A percentile compares a stretch with the other conserved stretches of the same genome.
Conservation (phyloP, 2,888 invertebrate genomes). For the Tortrix viridana region DNA sequence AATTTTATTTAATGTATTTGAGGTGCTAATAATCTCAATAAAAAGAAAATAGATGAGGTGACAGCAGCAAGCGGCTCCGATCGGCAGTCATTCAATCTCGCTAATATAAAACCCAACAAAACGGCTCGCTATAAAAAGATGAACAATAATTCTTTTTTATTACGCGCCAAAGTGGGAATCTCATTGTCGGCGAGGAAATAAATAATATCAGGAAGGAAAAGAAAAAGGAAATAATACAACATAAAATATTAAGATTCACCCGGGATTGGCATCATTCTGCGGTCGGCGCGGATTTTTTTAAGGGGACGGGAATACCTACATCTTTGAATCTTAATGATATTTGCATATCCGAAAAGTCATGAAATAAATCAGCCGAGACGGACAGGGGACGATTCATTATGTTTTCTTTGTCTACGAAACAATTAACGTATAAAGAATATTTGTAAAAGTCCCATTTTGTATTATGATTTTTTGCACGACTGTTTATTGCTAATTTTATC, state of each 20-base stretch:
- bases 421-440: slow-evolving; percentile 73
- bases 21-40: neutral
- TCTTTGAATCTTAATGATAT: slow-evolving; percentile 83
- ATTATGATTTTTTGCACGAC: slow-evolving; percentile 42
- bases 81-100: slow-evolving; percentile 69
- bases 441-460: slow-evolving; percentile 50
- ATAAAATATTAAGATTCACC: slow-evolving; percentile 84
- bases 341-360: slow-evolving; percentile 84
- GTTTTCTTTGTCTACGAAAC: slow-evolving; percentile 72
- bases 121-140: slow-evolving; percentile 79
- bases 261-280: slow-evolving; percentile 82
- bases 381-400: slow-evolving; percentile 78
- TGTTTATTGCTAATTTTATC: slow-evolving; percentile 39
- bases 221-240: slow-evolving; percentile 83
- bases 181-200: slow-evolving; percentile 82
- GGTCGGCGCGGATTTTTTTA: slow-evolving; percentile 75
- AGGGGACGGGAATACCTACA: slow-evolving; percentile 72
- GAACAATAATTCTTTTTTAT: slow-evolving; percentile 84
- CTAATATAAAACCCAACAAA: slow-evolving; percentile 77
- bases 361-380: slow-evolving; percentile 83
- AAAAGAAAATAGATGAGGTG: slow-evolving; percentile 31
- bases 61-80: slow-evolving; percentile 48
- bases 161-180: slow-evolving; percentile 83
- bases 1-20: neutral
- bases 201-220: slow-evolving; percentile 82